A percentile compares a stretch with the other conserved stretches of the same genome.
phyloP scores from a whole-genome alignment of 2,888 invertebrate genomes.

The Cylindroiulus punctatus region DNA sequence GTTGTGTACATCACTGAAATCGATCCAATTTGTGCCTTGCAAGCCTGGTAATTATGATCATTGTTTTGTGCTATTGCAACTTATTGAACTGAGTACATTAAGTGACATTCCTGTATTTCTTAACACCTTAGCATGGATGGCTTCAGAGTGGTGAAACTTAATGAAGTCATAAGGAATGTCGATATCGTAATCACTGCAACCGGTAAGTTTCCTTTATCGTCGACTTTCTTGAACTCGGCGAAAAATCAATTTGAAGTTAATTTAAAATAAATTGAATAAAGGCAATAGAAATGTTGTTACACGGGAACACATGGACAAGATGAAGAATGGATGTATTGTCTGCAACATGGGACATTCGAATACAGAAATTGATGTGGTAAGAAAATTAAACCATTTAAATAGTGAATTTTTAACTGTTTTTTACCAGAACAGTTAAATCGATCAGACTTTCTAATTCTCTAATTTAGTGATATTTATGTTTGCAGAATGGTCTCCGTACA shows the following conservation, averaged over 20 bases:
- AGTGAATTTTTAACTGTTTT: background rate
- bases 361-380: slow-evolving; percentile 91
- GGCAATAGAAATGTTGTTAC: slow-evolving; percentile 96
- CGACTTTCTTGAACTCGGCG: background rate
- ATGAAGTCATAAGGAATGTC: slow-evolving; percentile 89
- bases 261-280: slow-evolving; percentile 54
- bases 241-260: background rate
- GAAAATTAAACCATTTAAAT: slow-evolving; percentile 58
- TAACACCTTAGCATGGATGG: slow-evolving; percentile 87
- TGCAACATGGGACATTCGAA: slow-evolving; percentile 99
- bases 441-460: no score
- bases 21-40: slow-evolving; percentile 96
- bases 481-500: slow-evolving; percentile 85
- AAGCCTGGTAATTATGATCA: slow-evolving; percentile 77
- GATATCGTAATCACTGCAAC: slow-evolving; percentile 98
- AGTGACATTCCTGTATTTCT: background rate
- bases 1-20: slow-evolving; percentile 94
- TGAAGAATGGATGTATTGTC: slow-evolving; percentile 94
- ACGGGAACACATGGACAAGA: slow-evolving; percentile 93
- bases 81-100: background rate
- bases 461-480: background rate
- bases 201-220: slow-evolving; percentile 65
- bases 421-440: no score
- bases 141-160: slow-evolving; percentile 91
- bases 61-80: background rate